Percentiles rank a stretch among this genome's conserved stretches.
phyloP scores from a whole-genome alignment of 1,140 invertebrate species.

The Tenebrio molitor region DNA sequence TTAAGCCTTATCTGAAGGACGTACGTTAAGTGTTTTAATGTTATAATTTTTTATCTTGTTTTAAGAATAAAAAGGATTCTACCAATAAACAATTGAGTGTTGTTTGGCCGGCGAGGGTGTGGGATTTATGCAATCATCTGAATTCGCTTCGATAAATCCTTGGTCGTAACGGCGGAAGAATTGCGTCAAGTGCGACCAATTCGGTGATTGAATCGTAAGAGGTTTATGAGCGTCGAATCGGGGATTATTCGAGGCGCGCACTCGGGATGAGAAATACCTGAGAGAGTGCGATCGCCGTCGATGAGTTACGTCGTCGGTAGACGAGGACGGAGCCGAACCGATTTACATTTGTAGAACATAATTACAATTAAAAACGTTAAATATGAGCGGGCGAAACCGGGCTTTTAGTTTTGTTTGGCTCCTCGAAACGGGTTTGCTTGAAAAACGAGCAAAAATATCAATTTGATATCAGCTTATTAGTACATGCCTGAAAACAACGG shows the following conservation, averaged over 20 bases:
- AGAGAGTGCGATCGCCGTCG: neutral
- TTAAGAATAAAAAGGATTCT: constrained; percentile 4
- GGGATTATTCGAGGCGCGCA: too few relatives aligned
- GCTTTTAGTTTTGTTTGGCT: constrained; percentile 47
- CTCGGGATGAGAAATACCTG: too few relatives aligned
- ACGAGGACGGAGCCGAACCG: neutral
- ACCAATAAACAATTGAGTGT: neutral
- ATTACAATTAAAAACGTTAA: constrained; percentile 58
- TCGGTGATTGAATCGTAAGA: too few relatives aligned
- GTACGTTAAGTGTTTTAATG: constrained; percentile 45
- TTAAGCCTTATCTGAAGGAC: constrained; percentile 62
- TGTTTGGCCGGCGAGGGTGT: neutral
- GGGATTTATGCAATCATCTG: neutral
- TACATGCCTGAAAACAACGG: constrained; percentile 55
- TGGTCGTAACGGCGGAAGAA: too few relatives aligned
- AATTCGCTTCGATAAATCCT: too few relatives aligned
- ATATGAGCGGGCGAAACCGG: constrained; percentile 47
- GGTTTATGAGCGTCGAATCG: too few relatives aligned
- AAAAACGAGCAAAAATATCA: constrained; percentile 48
- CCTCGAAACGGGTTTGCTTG: constrained; percentile 45
- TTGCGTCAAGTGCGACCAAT: too few relatives aligned
- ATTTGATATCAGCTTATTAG: constrained; percentile 57
- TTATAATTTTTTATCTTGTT: constrained; percentile 32
- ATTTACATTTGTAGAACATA: constrained; percentile 48
- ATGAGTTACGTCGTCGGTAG: too few relatives aligned